Percentiles rank a stretch among this genome's conserved stretches.
Conservation (phyloP, 2,888 invertebrate genomes). For the Agrotis puta region DNA sequence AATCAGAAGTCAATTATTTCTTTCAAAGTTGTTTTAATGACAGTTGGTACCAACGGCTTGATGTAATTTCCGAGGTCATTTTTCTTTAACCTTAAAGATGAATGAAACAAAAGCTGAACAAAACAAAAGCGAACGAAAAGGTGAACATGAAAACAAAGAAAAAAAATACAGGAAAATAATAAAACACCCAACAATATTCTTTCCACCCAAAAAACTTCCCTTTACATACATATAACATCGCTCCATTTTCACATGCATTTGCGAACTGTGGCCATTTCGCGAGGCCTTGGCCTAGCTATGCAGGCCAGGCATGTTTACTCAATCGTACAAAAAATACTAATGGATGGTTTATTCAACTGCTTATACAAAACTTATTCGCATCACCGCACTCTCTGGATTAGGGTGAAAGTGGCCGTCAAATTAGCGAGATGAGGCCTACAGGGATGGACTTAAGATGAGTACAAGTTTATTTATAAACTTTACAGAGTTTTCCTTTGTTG, state of each 20-base stretch:
- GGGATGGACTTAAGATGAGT: slow-evolving; percentile 45
- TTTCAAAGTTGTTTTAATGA: too few species aligned
- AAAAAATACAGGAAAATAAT: too few species aligned
- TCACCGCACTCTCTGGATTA: slow-evolving; percentile 54
- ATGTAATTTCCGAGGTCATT: too few species aligned
- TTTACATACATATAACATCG: slow-evolving; percentile 29
- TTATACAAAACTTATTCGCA: slow-evolving; percentile 53
- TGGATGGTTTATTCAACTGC: slow-evolving; percentile 58
- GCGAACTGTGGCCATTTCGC: slow-evolving; percentile 38
- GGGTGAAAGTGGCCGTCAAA: slow-evolving; percentile 47
- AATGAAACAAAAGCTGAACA: too few species aligned
- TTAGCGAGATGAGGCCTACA: slow-evolving; percentile 48
- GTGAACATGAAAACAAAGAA: slow-evolving; percentile 6
- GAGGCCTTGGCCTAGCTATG: slow-evolving; percentile 27
- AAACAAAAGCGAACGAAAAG: too few species aligned
- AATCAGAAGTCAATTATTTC: too few species aligned
- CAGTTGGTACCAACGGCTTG: too few species aligned
- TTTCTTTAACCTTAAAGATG: too few species aligned
- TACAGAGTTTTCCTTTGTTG: slow-evolving; percentile 28
- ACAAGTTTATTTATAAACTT: slow-evolving; percentile 41
- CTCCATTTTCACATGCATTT: slow-evolving; percentile 34
- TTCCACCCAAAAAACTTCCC: slow-evolving; percentile 22
- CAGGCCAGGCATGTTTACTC: slow-evolving; percentile 44
- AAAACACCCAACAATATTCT: not conserved
- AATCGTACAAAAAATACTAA: slow-evolving; percentile 56